phyloP scores from a whole-genome alignment of 2,888 invertebrate species.

The Xanthia icteritia region DNA sequence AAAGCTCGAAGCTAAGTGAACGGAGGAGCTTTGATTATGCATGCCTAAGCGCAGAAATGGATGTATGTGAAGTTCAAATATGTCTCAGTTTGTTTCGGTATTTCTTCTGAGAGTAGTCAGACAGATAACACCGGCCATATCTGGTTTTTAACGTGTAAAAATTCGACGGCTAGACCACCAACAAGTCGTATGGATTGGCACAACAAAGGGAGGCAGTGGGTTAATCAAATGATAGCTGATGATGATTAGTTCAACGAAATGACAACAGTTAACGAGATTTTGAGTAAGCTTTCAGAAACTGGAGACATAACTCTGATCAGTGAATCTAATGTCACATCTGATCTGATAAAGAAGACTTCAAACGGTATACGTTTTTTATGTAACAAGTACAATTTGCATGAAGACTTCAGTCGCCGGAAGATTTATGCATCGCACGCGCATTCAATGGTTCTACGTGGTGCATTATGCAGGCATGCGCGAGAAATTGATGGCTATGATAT shows the following conservation, averaged over 20 bases:
- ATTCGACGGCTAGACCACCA: too few species aligned
- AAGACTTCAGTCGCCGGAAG: conserved; percentile 21
- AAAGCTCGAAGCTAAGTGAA: conserved; percentile 19
- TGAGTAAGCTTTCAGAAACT: too few species aligned
- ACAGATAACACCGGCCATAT: too few species aligned
- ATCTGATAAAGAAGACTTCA: background rate
- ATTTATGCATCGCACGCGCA: conserved; percentile 50
- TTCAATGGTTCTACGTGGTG: conserved; percentile 19
- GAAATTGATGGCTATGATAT: conserved; percentile 33
- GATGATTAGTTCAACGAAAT: background rate
- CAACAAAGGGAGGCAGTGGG: too few species aligned
- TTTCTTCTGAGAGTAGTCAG: too few species aligned
- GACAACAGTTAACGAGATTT: background rate
- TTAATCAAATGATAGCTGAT: background rate
- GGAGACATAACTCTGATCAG: background rate
- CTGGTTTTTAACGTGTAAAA: too few species aligned
- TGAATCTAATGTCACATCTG: background rate
- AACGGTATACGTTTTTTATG: too few species aligned
- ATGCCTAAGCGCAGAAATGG: conserved; percentile 5
- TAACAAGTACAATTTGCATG: conserved; percentile 9
- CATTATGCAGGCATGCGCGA: conserved; percentile 59
- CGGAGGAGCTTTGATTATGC: conserved; percentile 18
- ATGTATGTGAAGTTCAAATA: background rate
- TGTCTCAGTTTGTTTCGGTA: too few species aligned
- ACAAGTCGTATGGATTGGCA: too few species aligned